Evolutionary conservation across 2,113 vertebrate species (phyloP).

Genomic region (Herpailurus yagouaroundi): DNA sequence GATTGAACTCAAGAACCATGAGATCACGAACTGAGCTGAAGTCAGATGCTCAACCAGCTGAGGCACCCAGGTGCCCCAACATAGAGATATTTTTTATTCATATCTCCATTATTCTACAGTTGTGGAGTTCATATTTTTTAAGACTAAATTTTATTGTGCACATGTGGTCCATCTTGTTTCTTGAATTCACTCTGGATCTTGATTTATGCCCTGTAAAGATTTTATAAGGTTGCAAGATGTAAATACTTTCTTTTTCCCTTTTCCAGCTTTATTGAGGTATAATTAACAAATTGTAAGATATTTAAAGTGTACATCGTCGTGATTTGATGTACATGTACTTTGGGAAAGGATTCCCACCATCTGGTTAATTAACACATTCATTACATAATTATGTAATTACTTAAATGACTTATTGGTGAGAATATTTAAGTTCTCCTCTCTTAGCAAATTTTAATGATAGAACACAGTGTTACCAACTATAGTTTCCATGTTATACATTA

Average conservation of each 20-base stretch:
- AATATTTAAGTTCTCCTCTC: neutral
- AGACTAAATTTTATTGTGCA: conserved; percentile 11
- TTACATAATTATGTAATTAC: neutral
- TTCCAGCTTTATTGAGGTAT: neutral
- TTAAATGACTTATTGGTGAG: neutral
- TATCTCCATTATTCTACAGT: neutral
- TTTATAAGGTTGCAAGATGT: neutral
- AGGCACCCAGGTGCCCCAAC: neutral
- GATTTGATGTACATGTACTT: neutral
- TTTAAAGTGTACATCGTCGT: neutral
- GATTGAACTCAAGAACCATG: too few species aligned
- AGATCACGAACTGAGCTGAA: too few species aligned
- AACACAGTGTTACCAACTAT: neutral
- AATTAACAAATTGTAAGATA: neutral
- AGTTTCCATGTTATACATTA: neutral
- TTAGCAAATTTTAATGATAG: neutral
- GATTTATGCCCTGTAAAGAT: neutral
- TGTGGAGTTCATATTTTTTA: neutral
- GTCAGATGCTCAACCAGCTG: too few species aligned
- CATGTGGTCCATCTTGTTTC: neutral
- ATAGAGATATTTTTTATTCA: neutral
- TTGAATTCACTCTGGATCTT: neutral
- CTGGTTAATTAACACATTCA: neutral
- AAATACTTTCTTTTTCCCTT: neutral
- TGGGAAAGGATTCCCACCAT: neutral